Conservation (phyloP, 2,797 vertebrate genomes). For the Acestrorhynchus altus region DNA sequence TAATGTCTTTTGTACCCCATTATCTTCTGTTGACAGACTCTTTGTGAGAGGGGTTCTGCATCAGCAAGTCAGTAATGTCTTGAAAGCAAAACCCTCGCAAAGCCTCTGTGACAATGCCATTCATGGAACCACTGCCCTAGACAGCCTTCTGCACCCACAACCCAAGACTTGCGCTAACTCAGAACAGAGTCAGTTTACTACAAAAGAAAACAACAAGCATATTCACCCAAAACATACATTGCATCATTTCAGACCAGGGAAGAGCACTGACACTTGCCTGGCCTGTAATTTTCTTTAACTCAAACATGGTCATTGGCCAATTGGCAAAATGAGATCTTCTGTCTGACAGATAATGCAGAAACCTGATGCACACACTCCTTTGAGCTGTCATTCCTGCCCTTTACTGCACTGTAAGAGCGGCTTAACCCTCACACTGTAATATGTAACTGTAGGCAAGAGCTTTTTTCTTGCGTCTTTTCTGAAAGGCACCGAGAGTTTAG, state of each 20-base stretch:
- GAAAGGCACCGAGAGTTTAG: slow-evolving; percentile 45
- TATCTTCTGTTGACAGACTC: slow-evolving; percentile 72
- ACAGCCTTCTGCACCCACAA: slow-evolving; percentile 29
- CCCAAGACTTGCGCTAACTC: background rate
- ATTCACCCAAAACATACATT: slow-evolving; percentile 23
- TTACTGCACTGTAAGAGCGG: slow-evolving; percentile 31
- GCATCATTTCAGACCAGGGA: slow-evolving; percentile 18
- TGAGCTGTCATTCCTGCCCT: slow-evolving; percentile 45
- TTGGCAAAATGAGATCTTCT: slow-evolving; percentile 54
- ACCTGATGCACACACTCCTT: slow-evolving; percentile 48
- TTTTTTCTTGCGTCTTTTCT: slow-evolving; percentile 28
- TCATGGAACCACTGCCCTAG: slow-evolving; percentile 59
- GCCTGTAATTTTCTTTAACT: slow-evolving; percentile 43
- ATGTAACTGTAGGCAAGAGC: slow-evolving; percentile 54
- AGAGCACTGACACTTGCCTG: background rate
- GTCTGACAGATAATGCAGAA: slow-evolving; percentile 48
- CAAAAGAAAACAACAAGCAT: slow-evolving; percentile 5
- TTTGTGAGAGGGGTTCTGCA: slow-evolving; percentile 70
- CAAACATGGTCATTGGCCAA: slow-evolving; percentile 25
- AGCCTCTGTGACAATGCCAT: slow-evolving; percentile 71
- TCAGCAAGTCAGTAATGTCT: slow-evolving; percentile 68
- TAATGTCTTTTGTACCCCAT: slow-evolving; percentile 71
- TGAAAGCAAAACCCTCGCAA: slow-evolving; percentile 71
- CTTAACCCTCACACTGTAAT: slow-evolving; percentile 52
- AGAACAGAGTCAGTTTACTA: background rate